Conservation (phyloP, 2,888 invertebrate genomes). For the Drosophila peninsularis region DNA sequence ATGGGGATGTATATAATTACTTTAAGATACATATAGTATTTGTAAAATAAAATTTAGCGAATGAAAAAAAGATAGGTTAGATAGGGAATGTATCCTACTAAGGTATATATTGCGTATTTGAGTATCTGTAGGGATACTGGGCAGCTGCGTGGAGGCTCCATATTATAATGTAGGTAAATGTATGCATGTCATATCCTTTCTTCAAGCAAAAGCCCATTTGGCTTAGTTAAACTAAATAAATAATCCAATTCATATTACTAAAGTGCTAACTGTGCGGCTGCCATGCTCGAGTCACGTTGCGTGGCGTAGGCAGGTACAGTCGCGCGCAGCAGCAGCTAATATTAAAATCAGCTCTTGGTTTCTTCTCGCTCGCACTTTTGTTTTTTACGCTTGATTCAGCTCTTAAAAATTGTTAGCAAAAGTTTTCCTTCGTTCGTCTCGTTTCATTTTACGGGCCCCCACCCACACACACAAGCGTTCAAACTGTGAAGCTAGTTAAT, state of each 20-base stretch:
- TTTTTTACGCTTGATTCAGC: constrained; percentile 17
- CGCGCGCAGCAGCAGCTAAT: constrained; percentile 32
- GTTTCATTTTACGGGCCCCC: constrained; percentile 18
- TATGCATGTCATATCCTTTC: background rate
- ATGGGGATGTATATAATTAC: no score
- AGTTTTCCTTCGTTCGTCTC: constrained; percentile 34
- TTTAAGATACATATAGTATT: no score
- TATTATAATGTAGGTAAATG: background rate
- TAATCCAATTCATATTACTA: constrained; percentile 26
- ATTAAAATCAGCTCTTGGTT: constrained; percentile 8
- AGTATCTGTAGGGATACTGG: no score
- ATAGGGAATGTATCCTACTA: no score
- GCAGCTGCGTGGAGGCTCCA: no score
- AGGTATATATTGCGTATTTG: no score
- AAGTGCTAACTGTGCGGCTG: constrained; percentile 9
- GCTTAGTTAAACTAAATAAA: constrained; percentile 39
- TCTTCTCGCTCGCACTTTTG: constrained; percentile 26
- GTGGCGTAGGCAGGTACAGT: constrained; percentile 44
- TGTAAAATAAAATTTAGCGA: no score
- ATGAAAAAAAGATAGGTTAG: no score
- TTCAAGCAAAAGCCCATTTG: constrained; percentile 12
- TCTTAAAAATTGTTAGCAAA: constrained; percentile 42
- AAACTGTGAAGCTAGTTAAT: constrained; percentile 15
- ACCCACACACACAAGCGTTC: background rate
- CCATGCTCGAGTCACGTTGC: constrained; percentile 15